Evolutionary conservation across 53 echinoderm and acorn worm species (phyloP).

Genomic region (Actinopyga echinites): DNA sequence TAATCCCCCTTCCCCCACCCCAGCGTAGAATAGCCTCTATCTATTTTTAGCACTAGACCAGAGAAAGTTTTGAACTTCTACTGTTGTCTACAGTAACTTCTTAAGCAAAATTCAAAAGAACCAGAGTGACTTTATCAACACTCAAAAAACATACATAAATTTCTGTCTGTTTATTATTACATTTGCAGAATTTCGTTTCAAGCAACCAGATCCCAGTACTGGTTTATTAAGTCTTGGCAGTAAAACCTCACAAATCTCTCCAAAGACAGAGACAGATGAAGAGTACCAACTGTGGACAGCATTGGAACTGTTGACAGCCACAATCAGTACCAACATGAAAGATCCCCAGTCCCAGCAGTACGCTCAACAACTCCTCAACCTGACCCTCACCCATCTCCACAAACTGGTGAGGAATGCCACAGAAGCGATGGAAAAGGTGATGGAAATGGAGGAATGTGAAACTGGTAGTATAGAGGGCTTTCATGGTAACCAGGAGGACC

Average conservation of each 20-base stretch:
- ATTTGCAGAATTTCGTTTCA: slow-evolving; percentile 12
- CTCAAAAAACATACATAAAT: too few species aligned
- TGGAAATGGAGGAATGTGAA: background rate
- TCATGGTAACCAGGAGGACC: slow-evolving; percentile 24
- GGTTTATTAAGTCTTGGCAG: too few species aligned
- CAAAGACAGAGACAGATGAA: slow-evolving; percentile 20
- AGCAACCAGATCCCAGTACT: background rate
- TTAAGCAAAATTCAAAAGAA: too few species aligned
- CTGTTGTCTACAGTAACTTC: too few species aligned
- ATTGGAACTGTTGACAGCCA: slow-evolving; percentile 68
- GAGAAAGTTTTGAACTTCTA: too few species aligned
- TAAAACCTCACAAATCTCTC: too few species aligned
- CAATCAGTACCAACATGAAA: slow-evolving; percentile 70
- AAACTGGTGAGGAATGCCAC: slow-evolving; percentile 84
- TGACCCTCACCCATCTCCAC: slow-evolving; percentile 73
- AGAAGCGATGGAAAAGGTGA: slow-evolving; percentile 38
- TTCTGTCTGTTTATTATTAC: background rate
- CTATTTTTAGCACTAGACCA: too few species aligned
- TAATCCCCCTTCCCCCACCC: too few species aligned
- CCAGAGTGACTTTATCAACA: too few species aligned
- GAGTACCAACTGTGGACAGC: slow-evolving; percentile 76
- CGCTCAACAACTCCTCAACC: slow-evolving; percentile 78
- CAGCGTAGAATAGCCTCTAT: too few species aligned
- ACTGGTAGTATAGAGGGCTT: slow-evolving; percentile 21
- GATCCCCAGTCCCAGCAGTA: slow-evolving; percentile 89